phyloP scores from a whole-genome alignment of 2,888 invertebrate genomes.

The Diarsia rubi region DNA sequence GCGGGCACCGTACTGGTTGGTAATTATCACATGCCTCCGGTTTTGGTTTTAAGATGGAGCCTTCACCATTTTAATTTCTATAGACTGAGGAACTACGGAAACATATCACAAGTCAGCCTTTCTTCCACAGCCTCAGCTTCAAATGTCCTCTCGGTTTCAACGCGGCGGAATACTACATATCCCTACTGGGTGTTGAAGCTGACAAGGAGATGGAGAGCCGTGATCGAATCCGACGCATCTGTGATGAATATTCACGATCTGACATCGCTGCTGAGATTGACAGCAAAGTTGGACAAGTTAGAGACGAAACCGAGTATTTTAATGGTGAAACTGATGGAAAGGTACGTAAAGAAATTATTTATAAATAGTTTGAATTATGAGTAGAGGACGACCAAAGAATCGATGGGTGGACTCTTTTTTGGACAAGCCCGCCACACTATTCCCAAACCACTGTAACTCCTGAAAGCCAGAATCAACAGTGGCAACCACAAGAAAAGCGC shows the following conservation, averaged over 20 bases:
- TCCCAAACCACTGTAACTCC: too few species aligned
- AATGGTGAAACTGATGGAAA: constrained; percentile 81
- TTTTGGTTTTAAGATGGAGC: neutral
- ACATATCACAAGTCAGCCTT: neutral
- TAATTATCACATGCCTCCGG: neutral
- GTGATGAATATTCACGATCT: constrained; percentile 90
- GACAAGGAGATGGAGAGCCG: constrained; percentile 85
- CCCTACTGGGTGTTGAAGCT: constrained; percentile 87
- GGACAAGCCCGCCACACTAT: too few species aligned
- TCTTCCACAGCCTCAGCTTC: constrained; percentile 90
- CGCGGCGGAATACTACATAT: constrained; percentile 96
- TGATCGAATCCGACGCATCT: constrained; percentile 87
- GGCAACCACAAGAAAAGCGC: too few species aligned
- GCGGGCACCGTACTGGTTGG: neutral
- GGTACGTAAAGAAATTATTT: constrained; percentile 68
- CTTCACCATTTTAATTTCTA: neutral
- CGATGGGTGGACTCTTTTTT: too few species aligned
- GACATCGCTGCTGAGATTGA: constrained; percentile 83
- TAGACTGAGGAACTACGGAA: neutral
- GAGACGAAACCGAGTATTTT: constrained; percentile 85
- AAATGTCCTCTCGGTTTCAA: constrained; percentile 95
- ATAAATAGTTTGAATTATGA: too few species aligned
- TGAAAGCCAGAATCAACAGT: too few species aligned
- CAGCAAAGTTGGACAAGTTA: constrained; percentile 80
- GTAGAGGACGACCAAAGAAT: too few species aligned